A percentile compares a stretch with the other conserved stretches of the same genome.
phyloP scores from a whole-genome alignment of 1,140 invertebrate genomes.

The Anoplolepis gracilipes region DNA sequence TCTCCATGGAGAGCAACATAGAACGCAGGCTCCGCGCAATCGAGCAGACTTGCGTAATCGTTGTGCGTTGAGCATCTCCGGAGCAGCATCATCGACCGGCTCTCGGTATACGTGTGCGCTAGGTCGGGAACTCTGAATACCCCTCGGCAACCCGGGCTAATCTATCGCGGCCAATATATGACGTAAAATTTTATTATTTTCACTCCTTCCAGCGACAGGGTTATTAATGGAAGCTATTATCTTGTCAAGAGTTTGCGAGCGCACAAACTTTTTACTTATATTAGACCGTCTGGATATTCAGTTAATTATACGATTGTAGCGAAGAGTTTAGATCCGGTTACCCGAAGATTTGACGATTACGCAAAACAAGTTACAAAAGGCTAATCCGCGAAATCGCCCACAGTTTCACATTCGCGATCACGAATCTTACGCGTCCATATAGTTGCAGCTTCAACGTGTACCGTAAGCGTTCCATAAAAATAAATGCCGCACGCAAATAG shows the following conservation, averaged over 20 bases:
- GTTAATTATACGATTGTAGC: background rate
- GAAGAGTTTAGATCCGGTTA: conserved; percentile 38
- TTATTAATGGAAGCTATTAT: conserved; percentile 51
- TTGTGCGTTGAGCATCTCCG: conserved; percentile 65
- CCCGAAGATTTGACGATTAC: conserved; percentile 24
- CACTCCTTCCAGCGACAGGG: background rate
- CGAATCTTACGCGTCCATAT: conserved; percentile 11
- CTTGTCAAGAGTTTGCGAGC: conserved; percentile 5
- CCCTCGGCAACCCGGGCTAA: background rate
- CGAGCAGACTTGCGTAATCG: conserved; percentile 57
- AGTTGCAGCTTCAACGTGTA: background rate
- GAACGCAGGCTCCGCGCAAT: conserved; percentile 40
- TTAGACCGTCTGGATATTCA: conserved; percentile 19
- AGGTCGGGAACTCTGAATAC: conserved; percentile 20
- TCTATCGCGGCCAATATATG: background rate
- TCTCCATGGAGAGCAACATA: conserved; percentile 65
- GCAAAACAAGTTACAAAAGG: conserved; percentile 4
- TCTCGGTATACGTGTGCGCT: conserved; percentile 20
- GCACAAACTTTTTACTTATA: conserved; percentile 26
- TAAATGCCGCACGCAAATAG: background rate
- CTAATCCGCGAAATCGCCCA: background rate
- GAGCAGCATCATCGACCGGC: conserved; percentile 7
- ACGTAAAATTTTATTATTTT: conserved; percentile 10
- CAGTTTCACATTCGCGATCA: background rate
- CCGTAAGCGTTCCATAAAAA: conserved; percentile 14